Evolutionary conservation across 2,797 vertebrate genomes (phyloP), one percentile per base, ranked within the genome.

Genomic region (Synanceia verrucosa): DNA sequence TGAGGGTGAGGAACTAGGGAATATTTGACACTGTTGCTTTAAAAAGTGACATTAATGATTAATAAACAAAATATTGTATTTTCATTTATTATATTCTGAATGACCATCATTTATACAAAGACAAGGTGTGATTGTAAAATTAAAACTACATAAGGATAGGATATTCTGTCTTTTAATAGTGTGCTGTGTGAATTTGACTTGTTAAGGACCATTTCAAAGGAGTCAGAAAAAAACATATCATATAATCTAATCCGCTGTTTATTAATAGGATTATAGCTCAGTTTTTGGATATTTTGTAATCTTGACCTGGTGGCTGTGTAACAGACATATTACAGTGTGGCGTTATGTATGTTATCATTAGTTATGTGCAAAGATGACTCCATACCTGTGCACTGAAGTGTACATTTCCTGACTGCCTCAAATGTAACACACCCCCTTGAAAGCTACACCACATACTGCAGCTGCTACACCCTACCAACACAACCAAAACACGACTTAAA

Each of bases 381-480:
- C 16, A 28, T 3, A 21, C 6, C 37, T 50, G 14, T 18, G 26
- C 2, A 33, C 10, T 8, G 60, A 73, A 74, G 59, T 69, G 58
- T 63, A 65, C 55, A 9, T 65, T 86, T 85, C 60, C 82, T 65
- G 69, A 77, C 39, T 46, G 51, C 60, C 78, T 43, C 63, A 76
- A 79, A 72, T 79, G 79, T 77, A 89, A 91, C 91, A 91, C 93
- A 87, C 90, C 89, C 89, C 87, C 91, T 83, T 73, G 55, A 33
- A 59, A 66, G 71, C 63, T n/a, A n/a, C 61, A 76, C 24, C 70
- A 81, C 78, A 65, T 36, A n/a, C n/a, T n/a, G n/a, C n/a, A 86
- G 58, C 66, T 82, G 70, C 66, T 36, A 24, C 31, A 80, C 53
- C 41, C 53, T 13, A 3, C 12, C 26, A 61, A 61, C 46, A 71